Base-by-base conservation (phyloP, 2,888 invertebrate species). In the Crocallis elinguaria region DNA sequence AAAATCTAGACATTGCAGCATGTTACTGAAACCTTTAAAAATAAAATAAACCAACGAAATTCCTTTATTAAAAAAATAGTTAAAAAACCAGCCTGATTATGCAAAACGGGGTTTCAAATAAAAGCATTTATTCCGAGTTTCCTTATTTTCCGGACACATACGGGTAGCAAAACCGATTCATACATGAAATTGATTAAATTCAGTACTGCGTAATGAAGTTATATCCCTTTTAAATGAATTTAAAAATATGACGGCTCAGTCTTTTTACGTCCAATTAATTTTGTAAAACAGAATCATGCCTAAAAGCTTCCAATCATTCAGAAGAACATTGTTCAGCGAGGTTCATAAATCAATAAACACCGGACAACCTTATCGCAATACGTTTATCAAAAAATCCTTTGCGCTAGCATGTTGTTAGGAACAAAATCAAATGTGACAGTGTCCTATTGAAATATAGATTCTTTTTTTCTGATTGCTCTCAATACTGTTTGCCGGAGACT, bases 401-500 rank as follows among this genome's bases (percentile, higher is more conserved):
- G 8, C n/a, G 9, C 25, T 25, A 1, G n/a, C 25, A 25, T 7
- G n/a, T n/a, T n/a, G 1, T 25, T n/a, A 25, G n/a, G 9, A 9
- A 7, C n/a, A n/a, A n/a, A n/a, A 1, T 3, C n/a, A n/a, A 25
- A 2, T 9, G 25, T n/a, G 25, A 25, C 25, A 25, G 25, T 25
- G n/a, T 25, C n/a, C 4, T 3, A 25, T 1, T 4, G 8, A 25
- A 8, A 3, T n/a, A 7, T 1, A 9, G n/a, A 7, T 25, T 25
- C n/a, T 25, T 25, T n/a, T 25, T 25, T 25, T n/a, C 41, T 42
- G 41, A 46, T 46, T 52, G 36, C 25, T 21, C 38, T 21, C 27
- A 30, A 30, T 30, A 25, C 35, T 44, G 44, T 54, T 54, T 54
- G 44, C 48, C 16, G 27, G 29, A 35, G 49, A 44, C 39, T 49